Evolutionary conservation across 2,888 invertebrate genomes (phyloP), one percentile per base, ranked within the genome.

Genomic region (Stomorhina lunata): DNA sequence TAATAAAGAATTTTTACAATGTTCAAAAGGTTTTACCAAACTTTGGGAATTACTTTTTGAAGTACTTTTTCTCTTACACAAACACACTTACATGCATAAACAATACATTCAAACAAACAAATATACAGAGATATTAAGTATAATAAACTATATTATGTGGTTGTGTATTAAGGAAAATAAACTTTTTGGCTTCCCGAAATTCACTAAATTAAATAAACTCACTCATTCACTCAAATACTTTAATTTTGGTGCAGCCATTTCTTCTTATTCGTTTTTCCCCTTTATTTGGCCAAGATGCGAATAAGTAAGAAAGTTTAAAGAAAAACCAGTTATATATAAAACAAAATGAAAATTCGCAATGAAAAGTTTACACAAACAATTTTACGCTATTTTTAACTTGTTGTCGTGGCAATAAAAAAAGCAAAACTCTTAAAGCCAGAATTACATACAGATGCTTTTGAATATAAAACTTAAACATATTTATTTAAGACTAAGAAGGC

Each of bases 361-460:
- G 63, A 61, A 75, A 65, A 75, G 63, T 65, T 75, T 75, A 32
- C 43, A 65, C 63, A 65, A 61, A 65, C 43, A 75, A 75, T 75
- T 75, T 75, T 55, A 75, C 55, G 73, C 65, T 75, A 55, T 75
- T 75, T 75, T 65, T 55, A 75, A 75, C 63, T 75, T 75, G 63
- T 53, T 75, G 55, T 75, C 55, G 40, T 22, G 2, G 22, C 37
- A 40, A 10, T 40, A 40, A 63, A 59, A 45, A 57, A 29, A 22
- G 20, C 20, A 22, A 59, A 32, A 17, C n/a, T 9, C 32, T 61
- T n/a, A 72, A 72, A 72, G 40, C 27, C 17, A 53, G 50, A 72
- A 61, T 53, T 61, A 40, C 53, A 25, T 71, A 59, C 71, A 71
- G 57, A 71, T 59, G 71, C 34, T 72, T 72, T 72, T 50, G 50